These are phyloP conservation scores for Luidia sarsii DNA, from an alignment of 53 echinoderm and acorn worm species.

Conservation along the genomic window DNA sequence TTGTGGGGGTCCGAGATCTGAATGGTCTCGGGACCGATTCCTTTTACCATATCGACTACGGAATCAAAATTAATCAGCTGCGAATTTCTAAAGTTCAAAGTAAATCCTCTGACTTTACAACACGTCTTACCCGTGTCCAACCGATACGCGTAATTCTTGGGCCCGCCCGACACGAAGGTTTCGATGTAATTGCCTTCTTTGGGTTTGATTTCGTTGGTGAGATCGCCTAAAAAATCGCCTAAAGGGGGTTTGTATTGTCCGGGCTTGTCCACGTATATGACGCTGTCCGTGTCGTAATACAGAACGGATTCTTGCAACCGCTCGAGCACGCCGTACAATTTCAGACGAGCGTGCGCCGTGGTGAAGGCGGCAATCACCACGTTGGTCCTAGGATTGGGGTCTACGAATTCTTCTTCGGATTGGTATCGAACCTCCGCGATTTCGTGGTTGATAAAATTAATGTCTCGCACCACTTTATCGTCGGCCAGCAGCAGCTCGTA, in stretches of 20 bases:
- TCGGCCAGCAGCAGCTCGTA: slow-evolving; percentile 25
- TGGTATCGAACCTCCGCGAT: slow-evolving; percentile 9
- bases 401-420: slow-evolving; percentile 13
- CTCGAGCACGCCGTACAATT: slow-evolving; percentile 50
- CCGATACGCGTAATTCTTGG: slow-evolving; percentile 67
- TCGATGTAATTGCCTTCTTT: slow-evolving; percentile 63
- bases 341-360: slow-evolving; percentile 51
- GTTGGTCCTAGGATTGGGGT: slow-evolving; percentile 31
- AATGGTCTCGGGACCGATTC: slow-evolving; percentile 1
- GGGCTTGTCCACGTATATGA: slow-evolving; percentile 42
- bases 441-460: slow-evolving; percentile 32
- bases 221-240: slow-evolving; percentile 57
- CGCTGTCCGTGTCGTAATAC: slow-evolving; percentile 71
- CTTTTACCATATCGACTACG: slow-evolving; percentile 55
- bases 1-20: slow-evolving; percentile 12
- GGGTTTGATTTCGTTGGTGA: slow-evolving; percentile 64
- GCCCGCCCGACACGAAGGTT: slow-evolving; percentile 65
- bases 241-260: slow-evolving; percentile 52
- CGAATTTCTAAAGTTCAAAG: slow-evolving; percentile 51
- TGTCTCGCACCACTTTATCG: background rate
- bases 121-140: slow-evolving; percentile 62
- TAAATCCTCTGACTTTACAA: slow-evolving; percentile 72
- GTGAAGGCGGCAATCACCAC: slow-evolving; percentile 69
- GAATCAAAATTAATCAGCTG: slow-evolving; percentile 63
- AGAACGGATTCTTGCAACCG: slow-evolving; percentile 53